Conservation (phyloP, 2,113 vertebrate genomes). For the Trogon surrucura region DNA sequence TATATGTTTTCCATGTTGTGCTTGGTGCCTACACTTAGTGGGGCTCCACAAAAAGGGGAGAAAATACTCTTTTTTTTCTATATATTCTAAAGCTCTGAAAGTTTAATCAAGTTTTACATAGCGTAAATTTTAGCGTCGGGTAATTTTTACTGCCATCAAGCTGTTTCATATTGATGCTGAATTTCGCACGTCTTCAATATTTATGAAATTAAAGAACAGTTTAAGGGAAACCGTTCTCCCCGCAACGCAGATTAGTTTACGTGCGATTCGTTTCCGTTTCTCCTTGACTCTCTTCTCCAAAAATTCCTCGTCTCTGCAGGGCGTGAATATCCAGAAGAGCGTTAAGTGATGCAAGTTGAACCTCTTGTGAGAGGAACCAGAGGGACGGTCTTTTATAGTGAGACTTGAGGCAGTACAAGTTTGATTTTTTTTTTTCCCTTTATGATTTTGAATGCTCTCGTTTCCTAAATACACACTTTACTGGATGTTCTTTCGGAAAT, state of each 20-base stretch:
- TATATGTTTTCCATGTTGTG: background rate
- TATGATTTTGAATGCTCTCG: background rate
- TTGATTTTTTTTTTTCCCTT: background rate
- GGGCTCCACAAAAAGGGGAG: accelerated
- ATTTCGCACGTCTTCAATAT: background rate
- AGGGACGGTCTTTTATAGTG: accelerated
- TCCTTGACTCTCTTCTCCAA: background rate
- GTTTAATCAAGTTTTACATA: background rate
- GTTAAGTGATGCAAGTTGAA: background rate
- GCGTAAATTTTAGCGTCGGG: background rate
- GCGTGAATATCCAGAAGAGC: background rate
- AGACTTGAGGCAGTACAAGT: background rate
- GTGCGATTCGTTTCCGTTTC: background rate
- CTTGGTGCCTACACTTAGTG: too few relatives aligned
- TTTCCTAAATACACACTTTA: background rate
- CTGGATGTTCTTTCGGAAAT: background rate
- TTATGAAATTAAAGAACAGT: background rate
- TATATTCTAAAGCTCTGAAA: background rate
- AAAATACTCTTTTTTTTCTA: background rate
- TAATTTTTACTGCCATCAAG: background rate
- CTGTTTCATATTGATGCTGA: background rate
- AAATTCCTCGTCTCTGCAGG: background rate
- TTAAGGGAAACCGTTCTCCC: background rate
- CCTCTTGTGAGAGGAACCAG: background rate
- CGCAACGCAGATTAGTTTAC: background rate